Evolutionary conservation across 1,140 invertebrate species (phyloP).

Genomic region (Tetragnatha versicolor): DNA sequence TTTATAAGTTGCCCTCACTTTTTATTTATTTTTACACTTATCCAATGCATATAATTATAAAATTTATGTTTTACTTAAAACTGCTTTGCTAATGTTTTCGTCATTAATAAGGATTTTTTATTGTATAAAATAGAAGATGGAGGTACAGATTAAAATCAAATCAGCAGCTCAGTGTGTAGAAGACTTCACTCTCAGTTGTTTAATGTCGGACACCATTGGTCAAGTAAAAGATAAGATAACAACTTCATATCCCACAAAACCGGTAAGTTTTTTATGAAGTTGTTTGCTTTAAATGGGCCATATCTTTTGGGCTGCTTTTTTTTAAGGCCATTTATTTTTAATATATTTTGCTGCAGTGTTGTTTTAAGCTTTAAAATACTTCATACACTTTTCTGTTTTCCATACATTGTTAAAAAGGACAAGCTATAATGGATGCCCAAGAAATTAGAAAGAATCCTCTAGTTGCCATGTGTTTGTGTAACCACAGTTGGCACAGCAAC

Average conservation of each 20-base stretch:
- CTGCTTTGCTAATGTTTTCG: too few relatives aligned
- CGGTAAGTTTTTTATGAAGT: conserved; percentile 17
- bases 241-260: conserved; percentile 25
- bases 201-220: conserved; percentile 23
- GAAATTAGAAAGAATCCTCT: too few relatives aligned
- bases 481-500: too few relatives aligned
- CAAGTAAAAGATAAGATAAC: conserved; percentile 27
- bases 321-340: not conserved
- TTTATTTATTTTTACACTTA: too few relatives aligned
- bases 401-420: too few relatives aligned
- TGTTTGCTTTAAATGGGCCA: not conserved
- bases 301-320: not conserved
- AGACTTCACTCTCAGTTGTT: conserved; percentile 25
- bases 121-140: not conserved
- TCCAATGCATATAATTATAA: too few relatives aligned
- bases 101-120: not conserved
- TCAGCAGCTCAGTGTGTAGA: conserved; percentile 30
- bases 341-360: not conserved
- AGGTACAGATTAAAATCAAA: conserved; percentile 30
- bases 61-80: too few relatives aligned
- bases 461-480: too few relatives aligned
- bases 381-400: not conserved
- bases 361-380: not conserved
- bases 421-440: too few relatives aligned
- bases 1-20: too few relatives aligned